Conservation (phyloP, 1,140 invertebrate species). For the Metopolophium dirhodum region DNA sequence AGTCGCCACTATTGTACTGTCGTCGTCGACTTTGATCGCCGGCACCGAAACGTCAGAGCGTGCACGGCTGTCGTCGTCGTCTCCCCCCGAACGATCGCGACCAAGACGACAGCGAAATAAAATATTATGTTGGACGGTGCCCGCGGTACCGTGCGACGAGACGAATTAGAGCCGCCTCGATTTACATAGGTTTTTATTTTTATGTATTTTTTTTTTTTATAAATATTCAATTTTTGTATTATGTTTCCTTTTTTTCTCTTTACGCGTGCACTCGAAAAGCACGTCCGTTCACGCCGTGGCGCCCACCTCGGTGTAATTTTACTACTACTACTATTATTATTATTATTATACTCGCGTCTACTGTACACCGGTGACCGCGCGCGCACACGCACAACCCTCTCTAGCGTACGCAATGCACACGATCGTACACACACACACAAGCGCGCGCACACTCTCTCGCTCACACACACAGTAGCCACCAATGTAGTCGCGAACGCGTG, state of each 20-base stretch:
- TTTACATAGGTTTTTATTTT: background rate
- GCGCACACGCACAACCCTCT: background rate
- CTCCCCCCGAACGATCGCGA: too few relatives aligned
- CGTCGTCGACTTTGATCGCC: background rate
- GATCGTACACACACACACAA: too few relatives aligned
- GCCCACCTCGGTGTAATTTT: background rate
- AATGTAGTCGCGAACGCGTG: background rate
- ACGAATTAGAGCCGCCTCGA: background rate
- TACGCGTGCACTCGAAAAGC: background rate
- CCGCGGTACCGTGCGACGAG: background rate
- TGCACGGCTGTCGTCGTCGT: background rate
- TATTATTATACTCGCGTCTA: background rate
- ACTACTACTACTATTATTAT: too few relatives aligned
- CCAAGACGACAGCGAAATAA: background rate
- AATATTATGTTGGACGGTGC: background rate
- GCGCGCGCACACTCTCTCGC: too few relatives aligned
- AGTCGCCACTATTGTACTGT: background rate
- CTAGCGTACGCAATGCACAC: background rate
- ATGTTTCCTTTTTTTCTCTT: background rate
- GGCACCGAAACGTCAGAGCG: background rate
- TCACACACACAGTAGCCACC: background rate
- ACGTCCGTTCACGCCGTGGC: background rate
- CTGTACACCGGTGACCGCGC: background rate
- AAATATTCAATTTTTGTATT: background rate
- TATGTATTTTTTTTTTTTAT: background rate